These are phyloP conservation scores for Tragulus kanchil DNA, from an alignment of 2,113 vertebrate species.

Conservation along the genomic window DNA sequence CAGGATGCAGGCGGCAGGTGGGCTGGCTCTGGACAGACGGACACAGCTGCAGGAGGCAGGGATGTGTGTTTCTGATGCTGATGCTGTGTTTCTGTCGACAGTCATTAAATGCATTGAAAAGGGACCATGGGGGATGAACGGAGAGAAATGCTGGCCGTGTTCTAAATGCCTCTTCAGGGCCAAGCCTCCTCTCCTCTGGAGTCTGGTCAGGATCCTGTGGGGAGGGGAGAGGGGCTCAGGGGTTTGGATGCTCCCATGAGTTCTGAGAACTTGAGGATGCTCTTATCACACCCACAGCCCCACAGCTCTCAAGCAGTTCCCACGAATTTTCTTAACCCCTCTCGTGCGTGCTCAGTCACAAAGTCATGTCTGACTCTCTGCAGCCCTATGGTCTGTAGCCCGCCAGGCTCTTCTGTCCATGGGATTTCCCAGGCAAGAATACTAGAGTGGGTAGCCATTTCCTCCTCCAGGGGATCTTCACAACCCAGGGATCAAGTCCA, in stretches of 20 bases:
- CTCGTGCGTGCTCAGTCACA: too few relatives aligned
- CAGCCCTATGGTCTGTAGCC: too few relatives aligned
- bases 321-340: not conserved
- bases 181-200: not conserved
- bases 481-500: too few relatives aligned
- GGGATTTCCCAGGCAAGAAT: too few relatives aligned
- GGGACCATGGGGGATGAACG: not conserved
- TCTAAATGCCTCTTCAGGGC: too few relatives aligned
- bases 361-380: too few relatives aligned
- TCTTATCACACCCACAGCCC: not conserved
- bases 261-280: not conserved
- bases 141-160: not conserved
- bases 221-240: not conserved
- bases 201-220: not conserved
- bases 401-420: too few relatives aligned
- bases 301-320: not conserved
- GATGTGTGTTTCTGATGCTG: not conserved
- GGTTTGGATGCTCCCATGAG: not conserved
- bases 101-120: not conserved
- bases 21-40: too few relatives aligned
- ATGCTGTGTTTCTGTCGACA: not conserved
- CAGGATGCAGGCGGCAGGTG: not conserved
- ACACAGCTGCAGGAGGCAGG: not conserved
- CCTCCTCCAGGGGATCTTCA: too few relatives aligned
- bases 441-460: too few relatives aligned